Base-by-base conservation (phyloP, 2,797 vertebrate genomes). In the Syngnathus rostellatus region DNA sequence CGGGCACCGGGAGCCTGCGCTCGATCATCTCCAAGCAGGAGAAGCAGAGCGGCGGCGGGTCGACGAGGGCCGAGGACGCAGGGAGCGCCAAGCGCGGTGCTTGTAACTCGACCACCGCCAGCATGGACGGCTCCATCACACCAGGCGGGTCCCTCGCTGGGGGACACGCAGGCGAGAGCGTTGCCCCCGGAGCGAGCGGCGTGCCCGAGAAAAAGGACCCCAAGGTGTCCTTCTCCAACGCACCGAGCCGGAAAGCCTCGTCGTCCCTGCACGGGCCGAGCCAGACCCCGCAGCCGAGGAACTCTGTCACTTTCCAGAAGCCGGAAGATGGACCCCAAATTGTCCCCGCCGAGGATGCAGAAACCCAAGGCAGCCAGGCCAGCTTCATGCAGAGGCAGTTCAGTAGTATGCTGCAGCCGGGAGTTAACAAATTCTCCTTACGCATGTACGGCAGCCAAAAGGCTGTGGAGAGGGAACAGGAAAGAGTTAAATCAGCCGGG, bases 351-450 rank as follows among this genome's bases (percentile, higher is more conserved):
- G 82, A 95, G 81, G 88, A 94, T 16, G 85, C 84, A 4, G 94
- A 94, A 72, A 81, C 89, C 54, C 84, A 76, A 63, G 94, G 90
- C 67, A 93, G 93, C 87, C 94, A 96, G 87, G 89, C 90, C 81
- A 94, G 91, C 86, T 98, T 98, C 90, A 92, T 98, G 95, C 96
- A 98, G 88, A 91, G 95, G 72, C 96, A 98, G 88, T 93, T 98
- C 75, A 92, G 94, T 73, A 93, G 92, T 67, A 95, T 98, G 93
- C 92, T 98, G 77, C 96, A 98, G 87, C 96, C 96, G 2, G 96
- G 96, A 86, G 96, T 98, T 85, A 98, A 98, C 88, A 98, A 98
- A 94, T 98, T 98, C 94, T 98, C 96, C 81, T 90, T 98, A 87
- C 94, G 96, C 87, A 98, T 98, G 96, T 98, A 96, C 82, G 96